Percentiles rank a stretch among this genome's conserved stretches.
Evolutionary conservation across 2,113 vertebrate genomes (phyloP).

Genomic region (Ciconia maguari): DNA sequence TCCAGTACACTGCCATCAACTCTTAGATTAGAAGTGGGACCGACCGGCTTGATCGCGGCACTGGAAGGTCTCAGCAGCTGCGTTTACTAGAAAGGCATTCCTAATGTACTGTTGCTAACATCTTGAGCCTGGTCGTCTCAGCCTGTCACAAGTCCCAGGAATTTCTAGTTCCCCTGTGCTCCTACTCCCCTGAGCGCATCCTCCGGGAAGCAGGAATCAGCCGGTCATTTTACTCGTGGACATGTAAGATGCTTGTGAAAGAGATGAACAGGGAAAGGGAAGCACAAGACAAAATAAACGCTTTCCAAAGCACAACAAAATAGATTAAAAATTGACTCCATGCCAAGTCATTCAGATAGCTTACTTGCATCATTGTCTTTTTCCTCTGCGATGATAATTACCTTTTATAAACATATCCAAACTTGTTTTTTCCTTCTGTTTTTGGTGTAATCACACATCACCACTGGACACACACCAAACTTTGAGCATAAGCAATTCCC

Average conservation of each 20-base stretch:
- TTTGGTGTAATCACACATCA: background rate
- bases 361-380: constrained; percentile 38
- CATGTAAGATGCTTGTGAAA: background rate
- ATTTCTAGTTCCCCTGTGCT: background rate
- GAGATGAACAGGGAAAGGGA: background rate
- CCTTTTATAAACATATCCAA: constrained; percentile 43
- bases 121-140: background rate
- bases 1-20: constrained; percentile 62
- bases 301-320: background rate
- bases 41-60: constrained; percentile 23
- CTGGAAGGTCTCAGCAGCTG: constrained; percentile 14
- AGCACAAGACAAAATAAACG: background rate
- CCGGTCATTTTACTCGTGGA: background rate
- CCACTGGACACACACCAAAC: background rate
- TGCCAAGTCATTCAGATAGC: constrained; percentile 32
- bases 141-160: background rate
- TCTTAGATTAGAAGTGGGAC: constrained; percentile 54
- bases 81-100: background rate
- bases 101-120: background rate
- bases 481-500: background rate
- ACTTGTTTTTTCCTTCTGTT: constrained; percentile 59
- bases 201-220: background rate
- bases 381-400: background rate
- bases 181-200: background rate
- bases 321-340: background rate